phyloP scores from a whole-genome alignment of 2,888 invertebrate species.

The Heliconius charithonia region DNA sequence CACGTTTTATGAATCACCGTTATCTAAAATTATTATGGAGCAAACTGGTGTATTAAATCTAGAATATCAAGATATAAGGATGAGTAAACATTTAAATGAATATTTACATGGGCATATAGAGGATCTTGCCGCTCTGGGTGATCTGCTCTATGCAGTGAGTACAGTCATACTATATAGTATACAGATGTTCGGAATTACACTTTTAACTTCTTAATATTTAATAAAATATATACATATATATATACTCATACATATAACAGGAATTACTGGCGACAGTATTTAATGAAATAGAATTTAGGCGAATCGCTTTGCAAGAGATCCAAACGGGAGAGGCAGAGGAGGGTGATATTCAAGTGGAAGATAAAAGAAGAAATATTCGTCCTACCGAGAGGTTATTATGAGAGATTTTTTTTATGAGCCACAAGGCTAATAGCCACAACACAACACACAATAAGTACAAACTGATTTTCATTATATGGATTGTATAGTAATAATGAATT shows the following conservation, averaged over 20 bases:
- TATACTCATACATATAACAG: conserved; percentile 53
- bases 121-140: conserved; percentile 61
- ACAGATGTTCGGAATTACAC: background rate
- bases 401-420: background rate
- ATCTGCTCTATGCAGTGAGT: conserved; percentile 62
- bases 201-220: no score
- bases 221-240: no score
- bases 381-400: conserved; percentile 62
- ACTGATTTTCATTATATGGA: no score
- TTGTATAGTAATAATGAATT: no score
- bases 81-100: conserved; percentile 63
- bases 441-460: no score
- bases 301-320: conserved; percentile 50
- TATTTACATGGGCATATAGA: conserved; percentile 71
- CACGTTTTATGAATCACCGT: conserved; percentile 86
- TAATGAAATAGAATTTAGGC: conserved; percentile 56
- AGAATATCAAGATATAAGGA: conserved; percentile 66
- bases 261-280: conserved; percentile 60
- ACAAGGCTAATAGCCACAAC: no score
- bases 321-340: conserved; percentile 51
- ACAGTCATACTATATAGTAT: background rate
- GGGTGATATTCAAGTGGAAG: conserved; percentile 48
- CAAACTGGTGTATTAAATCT: conserved; percentile 68
- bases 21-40: conserved; percentile 58
- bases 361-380: conserved; percentile 53